Conservation (phyloP, 2,888 invertebrate genomes). For the Coremacera marginata region DNA sequence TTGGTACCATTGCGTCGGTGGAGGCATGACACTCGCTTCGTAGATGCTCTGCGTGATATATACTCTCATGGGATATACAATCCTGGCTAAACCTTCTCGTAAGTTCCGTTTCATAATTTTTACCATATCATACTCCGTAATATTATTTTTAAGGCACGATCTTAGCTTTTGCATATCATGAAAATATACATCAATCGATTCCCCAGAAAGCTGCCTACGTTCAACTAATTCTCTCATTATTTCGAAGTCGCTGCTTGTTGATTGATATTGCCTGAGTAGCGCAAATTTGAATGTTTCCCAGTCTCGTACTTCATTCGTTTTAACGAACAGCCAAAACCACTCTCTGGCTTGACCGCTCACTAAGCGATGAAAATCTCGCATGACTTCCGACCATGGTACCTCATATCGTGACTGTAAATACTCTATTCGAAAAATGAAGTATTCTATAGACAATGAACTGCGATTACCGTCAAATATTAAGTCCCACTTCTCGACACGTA, state of each 20-base stretch:
- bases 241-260: slow-evolving; percentile 2
- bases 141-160: slow-evolving; percentile 19
- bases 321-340: slow-evolving; percentile 17
- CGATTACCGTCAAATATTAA: neutral
- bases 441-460: neutral
- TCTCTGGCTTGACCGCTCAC: neutral
- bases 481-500: neutral
- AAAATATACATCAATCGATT: slow-evolving; percentile 18
- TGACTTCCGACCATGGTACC: neutral
- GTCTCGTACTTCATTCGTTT: neutral
- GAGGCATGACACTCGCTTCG: neutral
- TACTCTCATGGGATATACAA: slow-evolving; percentile 22
- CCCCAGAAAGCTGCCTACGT: neutral
- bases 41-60: neutral
- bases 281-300: neutral
- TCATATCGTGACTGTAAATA: neutral
- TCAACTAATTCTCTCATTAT: slow-evolving; percentile 20
- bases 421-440: neutral
- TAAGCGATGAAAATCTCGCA: slow-evolving; percentile 6
- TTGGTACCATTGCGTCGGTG: neutral
- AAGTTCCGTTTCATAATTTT: slow-evolving; percentile 28
- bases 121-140: slow-evolving; percentile 34
- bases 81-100: slow-evolving; percentile 15
- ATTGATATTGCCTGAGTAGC: neutral
- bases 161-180: slow-evolving; percentile 22